Evolutionary conservation across 2,888 invertebrate genomes (phyloP), one percentile per base, ranked within the genome.

Genomic region (Octodonta nipae): DNA sequence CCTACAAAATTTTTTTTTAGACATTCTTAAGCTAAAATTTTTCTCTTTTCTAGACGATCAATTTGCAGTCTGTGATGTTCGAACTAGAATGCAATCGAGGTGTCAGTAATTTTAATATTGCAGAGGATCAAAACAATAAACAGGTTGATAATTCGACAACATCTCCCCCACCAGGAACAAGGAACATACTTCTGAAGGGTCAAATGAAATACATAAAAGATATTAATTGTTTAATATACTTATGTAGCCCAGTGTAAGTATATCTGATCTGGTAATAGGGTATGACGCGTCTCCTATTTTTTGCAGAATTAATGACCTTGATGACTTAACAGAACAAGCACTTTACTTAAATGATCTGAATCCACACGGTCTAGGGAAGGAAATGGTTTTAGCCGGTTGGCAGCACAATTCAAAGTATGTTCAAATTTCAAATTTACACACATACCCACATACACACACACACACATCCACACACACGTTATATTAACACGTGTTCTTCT

Each of bases 211-310:
- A 78, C 46, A 67, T 89, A 5, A 71, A 76, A 15, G 84, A 87
- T 43, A 75, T 85, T 33, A 76, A 83, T 36, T 74, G 78, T 0
- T 71, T 88, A n/a, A 76, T 86, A 33, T 89, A 84, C 53, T 66
- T 89, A 2, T 88, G 88, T 53, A 83, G 84, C 47, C 88, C 89
- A 2, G 65, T 88, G 81, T 86, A 60, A 70, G 77, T 68, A 15
- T 27, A 13, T 16, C 7, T 12, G 3, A 3, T 13, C 28, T 8
- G 5, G 26, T 27, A 29, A 30, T 17, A n/a, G 2, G 7, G 6
- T 22, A 10, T 12, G 12, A 4, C 8, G 15, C 10, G 26, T n/a
- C 33, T 32, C 37, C n/a, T n/a, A n/a, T n/a, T n/a, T n/a, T n/a
- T 63, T 61, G 12, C 56, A 82, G 79, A 36, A 79, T 87, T 35